phyloP scores from a whole-genome alignment of 2,797 vertebrate species.

The Coluber constrictor region DNA sequence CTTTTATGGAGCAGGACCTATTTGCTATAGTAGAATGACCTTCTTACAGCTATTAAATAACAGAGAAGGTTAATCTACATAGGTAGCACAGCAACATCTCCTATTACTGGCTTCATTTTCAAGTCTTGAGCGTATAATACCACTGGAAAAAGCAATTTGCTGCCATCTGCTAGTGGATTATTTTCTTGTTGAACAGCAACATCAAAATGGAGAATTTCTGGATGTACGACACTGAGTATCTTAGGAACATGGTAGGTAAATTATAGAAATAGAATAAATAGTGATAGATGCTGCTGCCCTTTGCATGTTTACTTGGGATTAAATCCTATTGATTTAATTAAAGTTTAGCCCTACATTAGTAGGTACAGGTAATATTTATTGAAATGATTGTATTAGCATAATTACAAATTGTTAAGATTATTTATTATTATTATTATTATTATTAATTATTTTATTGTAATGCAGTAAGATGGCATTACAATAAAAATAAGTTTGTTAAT shows the following conservation, averaged over 20 bases:
- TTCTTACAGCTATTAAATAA: constrained; percentile 18
- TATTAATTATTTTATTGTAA: no score
- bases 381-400: neutral
- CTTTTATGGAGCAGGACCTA: constrained; percentile 29
- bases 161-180: constrained; percentile 9
- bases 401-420: neutral
- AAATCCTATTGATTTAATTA: neutral
- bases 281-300: neutral
- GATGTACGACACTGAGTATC: constrained; percentile 75
- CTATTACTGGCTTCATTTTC: constrained; percentile 62
- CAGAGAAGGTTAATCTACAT: constrained; percentile 31
- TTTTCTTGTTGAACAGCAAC: neutral
- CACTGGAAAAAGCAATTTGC: constrained; percentile 20
- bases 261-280: neutral
- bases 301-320: neutral
- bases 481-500: neutral
- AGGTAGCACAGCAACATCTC: constrained; percentile 39
- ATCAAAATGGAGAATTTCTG: constrained; percentile 84
- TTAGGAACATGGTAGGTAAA: constrained; percentile 72
- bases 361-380: neutral
- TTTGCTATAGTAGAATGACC: constrained; percentile 17
- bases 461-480: neutral
- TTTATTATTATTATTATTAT: no score
- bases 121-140: constrained; percentile 42
- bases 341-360: neutral